A percentile compares a stretch with the other conserved stretches of the same genome.
Conservation (phyloP, 2,888 invertebrate species). For the Oegoconia quadripuncta region DNA sequence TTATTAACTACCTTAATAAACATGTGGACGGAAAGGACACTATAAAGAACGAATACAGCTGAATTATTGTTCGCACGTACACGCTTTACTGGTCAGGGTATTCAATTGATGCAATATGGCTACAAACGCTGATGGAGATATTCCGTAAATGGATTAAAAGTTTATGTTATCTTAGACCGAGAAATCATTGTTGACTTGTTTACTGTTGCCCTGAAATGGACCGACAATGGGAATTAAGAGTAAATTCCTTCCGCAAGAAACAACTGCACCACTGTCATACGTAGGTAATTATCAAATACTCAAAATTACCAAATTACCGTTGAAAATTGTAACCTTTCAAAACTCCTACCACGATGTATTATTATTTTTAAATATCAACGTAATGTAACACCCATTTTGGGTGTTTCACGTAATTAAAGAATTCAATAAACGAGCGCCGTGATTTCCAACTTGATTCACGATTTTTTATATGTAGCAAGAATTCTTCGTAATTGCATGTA, state of each 20-base stretch:
- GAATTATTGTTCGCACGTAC: no score
- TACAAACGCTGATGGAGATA: no score
- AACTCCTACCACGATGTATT: constrained; percentile 18
- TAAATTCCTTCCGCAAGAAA: no score
- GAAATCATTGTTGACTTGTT: no score
- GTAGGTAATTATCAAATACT: background rate
- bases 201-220: no score
- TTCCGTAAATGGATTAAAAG: no score
- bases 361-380: constrained; percentile 34
- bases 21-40: background rate
- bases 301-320: background rate
- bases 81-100: no score
- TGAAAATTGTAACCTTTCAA: constrained; percentile 25
- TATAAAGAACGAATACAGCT: background rate
- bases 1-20: background rate
- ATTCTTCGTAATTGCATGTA: constrained; percentile 44
- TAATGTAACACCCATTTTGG: constrained; percentile 32
- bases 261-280: no score
- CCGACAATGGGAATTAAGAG: no score
- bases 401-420: constrained; percentile 40
- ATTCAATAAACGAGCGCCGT: constrained; percentile 42
- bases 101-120: no score
- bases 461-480: constrained; percentile 17
- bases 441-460: constrained; percentile 24
- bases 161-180: no score